A percentile compares a stretch with the other conserved stretches of the same genome.
Conservation (phyloP, 2,888 invertebrate species). For the Pandemis corylana region DNA sequence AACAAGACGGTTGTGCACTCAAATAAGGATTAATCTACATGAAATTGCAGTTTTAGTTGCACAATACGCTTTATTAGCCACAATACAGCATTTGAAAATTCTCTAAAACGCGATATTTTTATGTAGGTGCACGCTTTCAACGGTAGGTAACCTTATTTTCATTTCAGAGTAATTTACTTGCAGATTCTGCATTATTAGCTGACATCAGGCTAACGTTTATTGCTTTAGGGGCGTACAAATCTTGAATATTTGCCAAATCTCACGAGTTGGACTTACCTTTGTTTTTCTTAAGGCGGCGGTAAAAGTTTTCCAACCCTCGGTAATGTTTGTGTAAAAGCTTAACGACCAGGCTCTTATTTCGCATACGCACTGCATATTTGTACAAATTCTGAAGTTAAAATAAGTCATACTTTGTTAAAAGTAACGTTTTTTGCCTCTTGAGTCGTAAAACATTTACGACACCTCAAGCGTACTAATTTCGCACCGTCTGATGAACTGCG, state of each 20-base stretch:
- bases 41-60: neutral
- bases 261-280: slow-evolving; percentile 77
- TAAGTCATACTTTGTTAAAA: slow-evolving; percentile 6
- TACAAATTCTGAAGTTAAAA: neutral
- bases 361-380: slow-evolving; percentile 14
- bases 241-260: slow-evolving; percentile 60
- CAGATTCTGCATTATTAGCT: slow-evolving; percentile 57
- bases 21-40: neutral
- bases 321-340: slow-evolving; percentile 75
- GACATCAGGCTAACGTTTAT: slow-evolving; percentile 56
- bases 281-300: slow-evolving; percentile 69
- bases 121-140: neutral
- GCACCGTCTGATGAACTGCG: slow-evolving; percentile 70
- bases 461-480: slow-evolving; percentile 77
- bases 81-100: neutral
- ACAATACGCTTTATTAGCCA: neutral
- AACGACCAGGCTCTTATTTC: slow-evolving; percentile 42
- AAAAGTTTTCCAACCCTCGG: slow-evolving; percentile 73
- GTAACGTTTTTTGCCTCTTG: slow-evolving; percentile 17
- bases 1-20: neutral
- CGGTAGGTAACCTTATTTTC: neutral
- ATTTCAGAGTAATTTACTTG: slow-evolving; percentile 35
- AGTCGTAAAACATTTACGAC: slow-evolving; percentile 60
- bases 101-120: neutral
- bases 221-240: slow-evolving; percentile 56